A percentile compares a stretch with the other conserved stretches of the same genome.
These are phyloP conservation scores for Philonicus albiceps DNA, from an alignment of 2,888 invertebrate genomes.

Conservation along the genomic window DNA sequence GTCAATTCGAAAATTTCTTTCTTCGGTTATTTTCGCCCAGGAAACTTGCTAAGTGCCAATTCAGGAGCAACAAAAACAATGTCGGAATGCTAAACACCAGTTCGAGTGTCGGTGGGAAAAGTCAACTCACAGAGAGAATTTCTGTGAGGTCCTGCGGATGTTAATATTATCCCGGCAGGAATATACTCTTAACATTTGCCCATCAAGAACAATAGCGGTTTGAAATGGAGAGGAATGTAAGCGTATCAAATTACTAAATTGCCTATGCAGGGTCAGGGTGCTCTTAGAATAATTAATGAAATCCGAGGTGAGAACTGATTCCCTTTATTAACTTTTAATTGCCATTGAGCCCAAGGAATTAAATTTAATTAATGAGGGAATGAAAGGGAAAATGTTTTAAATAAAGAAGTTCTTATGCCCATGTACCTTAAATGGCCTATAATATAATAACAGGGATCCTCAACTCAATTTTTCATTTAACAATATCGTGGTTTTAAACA, in stretches of 20 bases:
- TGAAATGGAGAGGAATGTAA: background rate
- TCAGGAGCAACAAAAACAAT: background rate
- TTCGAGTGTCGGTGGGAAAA: background rate
- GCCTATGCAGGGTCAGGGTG: background rate
- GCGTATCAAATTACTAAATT: background rate
- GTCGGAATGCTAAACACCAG: background rate
- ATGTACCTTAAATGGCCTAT: no score
- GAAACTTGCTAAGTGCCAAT: background rate
- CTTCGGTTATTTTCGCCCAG: background rate
- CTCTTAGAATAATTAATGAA: background rate
- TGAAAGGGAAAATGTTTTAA: background rate
- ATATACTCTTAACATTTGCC: background rate
- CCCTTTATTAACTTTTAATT: background rate
- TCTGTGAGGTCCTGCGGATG: background rate
- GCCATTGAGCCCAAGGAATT: background rate
- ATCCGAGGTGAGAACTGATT: background rate
- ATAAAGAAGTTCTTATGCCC: background rate
- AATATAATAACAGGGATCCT: no score
- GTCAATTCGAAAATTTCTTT: background rate
- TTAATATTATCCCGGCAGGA: background rate
- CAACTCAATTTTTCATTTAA: no score
- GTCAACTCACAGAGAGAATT: background rate
- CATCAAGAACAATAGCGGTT: background rate
- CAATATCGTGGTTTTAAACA: no score
- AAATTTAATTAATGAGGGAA: background rate